These are phyloP conservation scores for Arothron firmamentum DNA, from an alignment of 2,113 vertebrate genomes.

Conservation along the genomic window DNA sequence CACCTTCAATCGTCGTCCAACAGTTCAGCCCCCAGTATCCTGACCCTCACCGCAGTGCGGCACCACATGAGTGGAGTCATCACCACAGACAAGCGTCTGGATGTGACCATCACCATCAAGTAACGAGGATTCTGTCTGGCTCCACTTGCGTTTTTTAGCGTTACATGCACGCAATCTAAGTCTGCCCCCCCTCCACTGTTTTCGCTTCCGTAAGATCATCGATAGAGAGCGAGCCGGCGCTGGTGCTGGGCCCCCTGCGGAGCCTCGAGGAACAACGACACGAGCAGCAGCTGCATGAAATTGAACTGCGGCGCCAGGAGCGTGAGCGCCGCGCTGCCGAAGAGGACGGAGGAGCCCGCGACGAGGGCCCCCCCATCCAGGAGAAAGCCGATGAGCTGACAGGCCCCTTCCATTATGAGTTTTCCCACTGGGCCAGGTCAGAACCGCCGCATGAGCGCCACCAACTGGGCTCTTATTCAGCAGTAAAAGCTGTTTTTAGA, in stretches of 20 bases:
- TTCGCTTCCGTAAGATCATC: slow-evolving; percentile 79
- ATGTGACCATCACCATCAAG: slow-evolving; percentile 95
- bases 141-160: neutral
- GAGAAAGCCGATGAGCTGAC: slow-evolving; percentile 89
- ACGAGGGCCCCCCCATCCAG: slow-evolving; percentile 78
- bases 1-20: slow-evolving; percentile 30
- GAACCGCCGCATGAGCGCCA: neutral
- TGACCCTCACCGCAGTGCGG: slow-evolving; percentile 92
- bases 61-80: slow-evolving; percentile 94
- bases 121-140: slow-evolving; percentile 54
- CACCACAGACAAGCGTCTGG: slow-evolving; percentile 90
- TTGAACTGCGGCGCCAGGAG: slow-evolving; percentile 84
- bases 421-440: slow-evolving; percentile 97
- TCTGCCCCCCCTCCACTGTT: neutral
- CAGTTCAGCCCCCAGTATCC: slow-evolving; percentile 91
- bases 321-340: slow-evolving; percentile 77
- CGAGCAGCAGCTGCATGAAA: slow-evolving; percentile 93
- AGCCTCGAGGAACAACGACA: slow-evolving; percentile 84
- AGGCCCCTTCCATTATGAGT: slow-evolving; percentile 91
- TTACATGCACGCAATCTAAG: neutral
- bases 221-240: slow-evolving; percentile 94
- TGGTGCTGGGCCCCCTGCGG: slow-evolving; percentile 90
- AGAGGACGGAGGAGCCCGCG: slow-evolving; percentile 70
- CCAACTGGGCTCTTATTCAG: neutral
- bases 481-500: neutral